Evolutionary conservation across 2,888 invertebrate genomes (phyloP), one percentile per base, ranked within the genome.

Genomic region (Petrolisthes manimaculis): DNA sequence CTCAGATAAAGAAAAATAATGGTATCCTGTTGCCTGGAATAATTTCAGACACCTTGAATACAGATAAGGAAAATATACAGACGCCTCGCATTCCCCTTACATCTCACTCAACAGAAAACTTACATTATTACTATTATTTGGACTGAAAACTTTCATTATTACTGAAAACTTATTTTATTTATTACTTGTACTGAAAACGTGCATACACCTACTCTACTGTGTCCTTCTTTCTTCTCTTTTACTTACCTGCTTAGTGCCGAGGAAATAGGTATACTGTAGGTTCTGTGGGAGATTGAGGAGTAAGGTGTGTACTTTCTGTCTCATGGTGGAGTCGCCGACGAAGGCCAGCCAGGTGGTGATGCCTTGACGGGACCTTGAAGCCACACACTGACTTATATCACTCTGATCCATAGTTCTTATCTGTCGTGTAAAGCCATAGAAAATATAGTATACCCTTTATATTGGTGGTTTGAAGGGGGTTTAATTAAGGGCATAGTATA

Each of bases 301-400:
- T 5, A 81, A 81, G 55, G 86, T 79, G 21, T 86, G 81, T 4
- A 56, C 24, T 51, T 81, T 86, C 51, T 81, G 86, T 69, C 86
- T 69, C 12, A 74, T 71, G 51, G 78, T 86, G 37, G 86, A 81
- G 56, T 86, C 86, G 5, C 86, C 81, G 4, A 86, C 55, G 74
- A 86, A 81, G 12, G 86, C 74, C 0, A 86, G 69, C 86, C 86
- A 86, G 21, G 86, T 86, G 54, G 37, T 55, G 37, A 9, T 14
- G 4, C 86, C 86, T 37, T 56, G n/a, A 18, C 56, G 56, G 71
- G 86, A 53, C 56, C 86, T 24, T 21, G 37, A n/a, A 18, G 86
- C 71, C 18, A 18, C 37, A 55, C 86, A 86, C 4, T 24, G 8
- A 5, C 37, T 74, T 9, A 37, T 56, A 54, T 81, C 81, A 74